Conservation (phyloP, 2,888 invertebrate genomes). For the Agrochola circellaris region DNA sequence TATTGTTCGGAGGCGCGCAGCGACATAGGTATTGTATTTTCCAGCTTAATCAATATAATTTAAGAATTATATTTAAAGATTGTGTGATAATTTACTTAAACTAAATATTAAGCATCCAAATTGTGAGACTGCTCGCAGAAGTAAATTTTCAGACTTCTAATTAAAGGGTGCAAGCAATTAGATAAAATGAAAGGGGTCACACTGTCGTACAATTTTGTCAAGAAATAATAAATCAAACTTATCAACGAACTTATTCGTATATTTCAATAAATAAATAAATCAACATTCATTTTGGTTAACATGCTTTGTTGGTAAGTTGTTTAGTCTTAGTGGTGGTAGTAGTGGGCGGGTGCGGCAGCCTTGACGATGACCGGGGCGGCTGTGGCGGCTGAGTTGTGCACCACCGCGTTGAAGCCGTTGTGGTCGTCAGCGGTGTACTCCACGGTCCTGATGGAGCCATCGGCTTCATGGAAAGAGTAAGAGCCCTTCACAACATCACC, state of each 20-base stretch:
- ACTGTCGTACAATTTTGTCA: not conserved
- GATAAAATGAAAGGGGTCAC: not conserved
- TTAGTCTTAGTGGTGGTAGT: conserved; percentile 77
- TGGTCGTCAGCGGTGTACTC: conserved; percentile 89
- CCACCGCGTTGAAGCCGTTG: conserved; percentile 84
- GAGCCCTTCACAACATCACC: conserved; percentile 88
- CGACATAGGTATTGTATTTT: conserved; percentile 59
- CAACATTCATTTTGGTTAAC: conserved; percentile 63
- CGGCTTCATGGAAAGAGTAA: conserved; percentile 87
- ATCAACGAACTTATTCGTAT: conserved; percentile 67
- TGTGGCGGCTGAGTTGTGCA: conserved; percentile 80
- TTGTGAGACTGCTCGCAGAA: not conserved
- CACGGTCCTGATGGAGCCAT: conserved; percentile 88
- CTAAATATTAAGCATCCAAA: not conserved
- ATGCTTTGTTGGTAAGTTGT: conserved; percentile 37
- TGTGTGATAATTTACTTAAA: conserved; percentile 13
- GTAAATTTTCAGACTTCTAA: not conserved
- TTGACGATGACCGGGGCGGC: conserved; percentile 78
- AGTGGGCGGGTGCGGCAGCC: conserved; percentile 77
- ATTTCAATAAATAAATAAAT: conserved; percentile 76
- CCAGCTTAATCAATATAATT: conserved; percentile 48
- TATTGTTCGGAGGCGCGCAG: conserved; percentile 71
- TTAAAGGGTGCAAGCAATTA: not conserved
- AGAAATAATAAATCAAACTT: conserved; percentile 33
- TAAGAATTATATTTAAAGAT: conserved; percentile 40